Evolutionary conservation across 2,113 vertebrate genomes (phyloP).

Genomic region (Psettodes erumei): DNA sequence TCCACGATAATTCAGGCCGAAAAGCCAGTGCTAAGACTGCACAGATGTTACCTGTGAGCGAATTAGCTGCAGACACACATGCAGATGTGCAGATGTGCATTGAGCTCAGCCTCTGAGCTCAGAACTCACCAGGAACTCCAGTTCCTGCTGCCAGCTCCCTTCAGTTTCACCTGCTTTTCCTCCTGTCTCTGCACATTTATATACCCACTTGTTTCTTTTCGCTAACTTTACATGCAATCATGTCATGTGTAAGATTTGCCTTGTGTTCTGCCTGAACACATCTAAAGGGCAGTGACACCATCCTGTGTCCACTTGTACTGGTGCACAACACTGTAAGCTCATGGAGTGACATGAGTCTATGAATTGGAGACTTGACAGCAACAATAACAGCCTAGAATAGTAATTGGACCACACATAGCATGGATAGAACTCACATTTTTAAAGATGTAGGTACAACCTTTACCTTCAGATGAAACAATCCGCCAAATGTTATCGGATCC

Average conservation of each 20-base stretch:
- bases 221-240: background rate
- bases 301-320: background rate
- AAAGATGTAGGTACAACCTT: slow-evolving; percentile 35
- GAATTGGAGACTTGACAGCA: background rate
- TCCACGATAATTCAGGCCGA: too few species aligned
- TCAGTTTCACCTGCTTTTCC: too few species aligned
- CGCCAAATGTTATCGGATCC: slow-evolving; percentile 25
- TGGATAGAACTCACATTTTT: background rate
- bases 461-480: slow-evolving; percentile 45
- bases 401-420: background rate
- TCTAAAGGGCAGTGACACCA: background rate
- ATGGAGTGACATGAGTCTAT: background rate
- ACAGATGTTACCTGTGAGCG: too few species aligned
- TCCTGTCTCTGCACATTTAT: too few species aligned
- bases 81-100: too few species aligned
- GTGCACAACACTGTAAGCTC: background rate
- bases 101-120: too few species aligned
- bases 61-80: too few species aligned
- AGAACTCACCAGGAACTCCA: too few species aligned
- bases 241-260: too few species aligned
- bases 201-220: background rate
- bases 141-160: too few species aligned
- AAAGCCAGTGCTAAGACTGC: too few species aligned
- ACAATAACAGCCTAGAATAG: background rate
- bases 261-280: background rate